Percentiles rank a stretch among this genome's conserved stretches.
phyloP scores from a whole-genome alignment of 2,113 vertebrate species.

The Grammomys surdaster region DNA sequence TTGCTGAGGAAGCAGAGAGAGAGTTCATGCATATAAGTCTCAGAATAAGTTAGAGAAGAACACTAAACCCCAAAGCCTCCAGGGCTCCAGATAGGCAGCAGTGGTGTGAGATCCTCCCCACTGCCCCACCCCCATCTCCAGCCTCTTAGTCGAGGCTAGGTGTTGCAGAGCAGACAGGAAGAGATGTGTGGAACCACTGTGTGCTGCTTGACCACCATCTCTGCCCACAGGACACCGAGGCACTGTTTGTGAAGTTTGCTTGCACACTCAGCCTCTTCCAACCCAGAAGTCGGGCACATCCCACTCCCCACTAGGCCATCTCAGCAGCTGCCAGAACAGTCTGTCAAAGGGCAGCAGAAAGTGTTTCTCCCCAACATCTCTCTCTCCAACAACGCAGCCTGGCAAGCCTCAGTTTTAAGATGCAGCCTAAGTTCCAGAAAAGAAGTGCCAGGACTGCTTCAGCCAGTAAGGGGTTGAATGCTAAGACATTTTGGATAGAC shows the following conservation, averaged over 20 bases:
- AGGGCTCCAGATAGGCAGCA: conserved; percentile 12
- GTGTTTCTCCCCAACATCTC: conserved; percentile 1
- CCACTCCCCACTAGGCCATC: background rate
- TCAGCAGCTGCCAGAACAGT: background rate
- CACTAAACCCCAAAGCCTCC: background rate
- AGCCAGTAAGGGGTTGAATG: background rate
- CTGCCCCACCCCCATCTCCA: background rate
- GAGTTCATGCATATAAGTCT: background rate
- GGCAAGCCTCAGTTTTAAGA: conserved; percentile 4
- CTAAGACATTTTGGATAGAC: background rate
- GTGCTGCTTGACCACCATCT: background rate
- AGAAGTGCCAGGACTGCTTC: background rate
- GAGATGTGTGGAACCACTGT: background rate
- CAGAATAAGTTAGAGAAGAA: conserved; percentile 44
- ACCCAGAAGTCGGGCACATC: background rate
- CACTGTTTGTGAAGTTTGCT: background rate
- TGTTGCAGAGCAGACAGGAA: conserved; percentile 80
- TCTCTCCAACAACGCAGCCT: background rate
- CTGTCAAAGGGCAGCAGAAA: conserved; percentile 45
- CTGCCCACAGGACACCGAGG: rapidly evolving
- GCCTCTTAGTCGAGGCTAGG: conserved; percentile 75
- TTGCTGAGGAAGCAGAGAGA: background rate
- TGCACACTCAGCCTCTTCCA: background rate
- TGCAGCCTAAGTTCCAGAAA: background rate
- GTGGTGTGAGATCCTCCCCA: background rate